Conservation (phyloP, 2,797 vertebrate species). For the Melanotaenia trifasciata region DNA sequence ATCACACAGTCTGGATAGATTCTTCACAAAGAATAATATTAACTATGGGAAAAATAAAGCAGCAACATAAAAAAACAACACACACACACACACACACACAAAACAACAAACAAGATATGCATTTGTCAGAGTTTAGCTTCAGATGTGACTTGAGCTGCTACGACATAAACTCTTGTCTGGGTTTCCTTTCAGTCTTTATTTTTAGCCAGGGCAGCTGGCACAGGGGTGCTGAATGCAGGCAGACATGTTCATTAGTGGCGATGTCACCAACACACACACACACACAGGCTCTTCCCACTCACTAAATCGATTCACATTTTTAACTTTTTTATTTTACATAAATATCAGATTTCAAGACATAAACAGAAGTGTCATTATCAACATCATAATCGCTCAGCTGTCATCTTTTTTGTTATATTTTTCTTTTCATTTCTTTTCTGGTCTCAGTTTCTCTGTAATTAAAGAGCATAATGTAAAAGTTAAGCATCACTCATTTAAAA, state of each 20-base stretch:
- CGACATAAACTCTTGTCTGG: constrained; percentile 34
- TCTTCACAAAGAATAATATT: neutral
- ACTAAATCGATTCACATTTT: neutral
- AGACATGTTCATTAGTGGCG: constrained; percentile 30
- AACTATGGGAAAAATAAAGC: neutral
- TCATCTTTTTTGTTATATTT: neutral
- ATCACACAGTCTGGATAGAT: neutral
- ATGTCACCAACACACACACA: constrained; percentile 23
- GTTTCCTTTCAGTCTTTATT: constrained; percentile 71
- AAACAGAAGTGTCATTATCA: neutral
- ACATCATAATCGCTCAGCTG: neutral
- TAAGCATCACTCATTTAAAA: neutral
- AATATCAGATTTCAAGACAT: neutral
- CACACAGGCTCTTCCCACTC: neutral
- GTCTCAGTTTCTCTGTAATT: neutral
- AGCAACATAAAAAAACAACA: constrained; percentile 14
- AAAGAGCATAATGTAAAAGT: neutral
- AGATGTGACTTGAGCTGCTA: constrained; percentile 27
- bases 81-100: neutral
- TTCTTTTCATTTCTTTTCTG: neutral
- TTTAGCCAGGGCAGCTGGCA: constrained; percentile 72
- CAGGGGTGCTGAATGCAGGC: constrained; percentile 36
- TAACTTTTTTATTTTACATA: neutral
- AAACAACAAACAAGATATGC: neutral
- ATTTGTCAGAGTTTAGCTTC: constrained; percentile 30